Evolutionary conservation across 2,888 invertebrate genomes (phyloP).

Genomic region (Machimus atricapillus): DNA sequence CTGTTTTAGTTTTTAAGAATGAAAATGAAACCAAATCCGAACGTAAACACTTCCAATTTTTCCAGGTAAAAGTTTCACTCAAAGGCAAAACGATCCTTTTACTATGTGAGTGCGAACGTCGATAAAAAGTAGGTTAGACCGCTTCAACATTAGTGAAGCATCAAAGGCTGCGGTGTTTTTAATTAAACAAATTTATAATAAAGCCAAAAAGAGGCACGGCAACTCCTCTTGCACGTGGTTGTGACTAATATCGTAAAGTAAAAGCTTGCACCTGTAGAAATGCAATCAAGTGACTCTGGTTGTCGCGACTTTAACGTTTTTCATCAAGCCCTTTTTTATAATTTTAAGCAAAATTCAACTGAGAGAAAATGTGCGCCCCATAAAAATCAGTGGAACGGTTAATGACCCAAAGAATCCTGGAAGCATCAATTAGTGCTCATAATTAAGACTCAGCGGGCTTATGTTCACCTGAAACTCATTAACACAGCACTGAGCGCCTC

Average conservation of each 20-base stretch:
- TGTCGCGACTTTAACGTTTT: not conserved
- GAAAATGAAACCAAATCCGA: not conserved
- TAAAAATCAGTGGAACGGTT: not conserved
- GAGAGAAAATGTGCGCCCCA: not conserved
- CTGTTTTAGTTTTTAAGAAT: not conserved
- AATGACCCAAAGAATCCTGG: slow-evolving; percentile 15
- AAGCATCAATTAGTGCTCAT: slow-evolving; percentile 23
- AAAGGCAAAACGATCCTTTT: not conserved
- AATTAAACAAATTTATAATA: not conserved
- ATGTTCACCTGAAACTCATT: slow-evolving; percentile 17
- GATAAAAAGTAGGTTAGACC: not conserved
- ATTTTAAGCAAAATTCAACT: not conserved
- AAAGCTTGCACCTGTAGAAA: not conserved
- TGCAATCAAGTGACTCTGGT: not conserved
- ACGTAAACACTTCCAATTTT: not conserved
- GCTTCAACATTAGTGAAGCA: not conserved
- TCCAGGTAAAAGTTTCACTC: not conserved
- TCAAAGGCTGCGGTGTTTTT: not conserved
- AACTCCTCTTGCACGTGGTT: not conserved
- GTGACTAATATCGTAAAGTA: not conserved
- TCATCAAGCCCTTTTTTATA: not conserved
- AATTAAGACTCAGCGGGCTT: not conserved
- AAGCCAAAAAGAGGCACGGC: not conserved
- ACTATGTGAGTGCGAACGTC: not conserved
- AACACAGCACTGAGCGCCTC: not conserved